A percentile compares a stretch with the other conserved stretches of the same genome.
Evolutionary conservation across 37 sponge, comb jelly and placozoan species (phyloP).

Genomic region (Halisarca cf. caerulea): DNA sequence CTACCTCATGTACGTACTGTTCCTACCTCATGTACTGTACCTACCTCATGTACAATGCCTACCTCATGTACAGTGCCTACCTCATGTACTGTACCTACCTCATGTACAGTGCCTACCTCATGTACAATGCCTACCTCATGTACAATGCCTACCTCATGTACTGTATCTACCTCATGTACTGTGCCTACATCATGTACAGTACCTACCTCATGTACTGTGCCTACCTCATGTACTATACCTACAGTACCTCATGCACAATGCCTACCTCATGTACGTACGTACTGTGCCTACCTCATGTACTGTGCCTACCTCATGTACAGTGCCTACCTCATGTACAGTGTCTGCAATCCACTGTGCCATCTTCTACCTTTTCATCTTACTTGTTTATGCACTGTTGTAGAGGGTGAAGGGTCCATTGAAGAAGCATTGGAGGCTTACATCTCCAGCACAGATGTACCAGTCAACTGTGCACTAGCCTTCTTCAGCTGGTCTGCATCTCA

Average conservation of each 20-base stretch:
- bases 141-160: no score
- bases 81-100: background rate
- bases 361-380: background rate
- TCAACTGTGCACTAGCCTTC: no score
- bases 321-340: background rate
- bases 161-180: no score
- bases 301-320: background rate
- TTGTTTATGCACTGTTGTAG: background rate
- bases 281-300: background rate
- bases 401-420: no score
- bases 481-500: no score
- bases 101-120: no score
- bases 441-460: no score
- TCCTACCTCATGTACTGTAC: background rate
- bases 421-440: no score
- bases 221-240: background rate
- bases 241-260: background rate
- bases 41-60: background rate
- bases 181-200: no score
- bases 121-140: no score
- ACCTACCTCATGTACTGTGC: no score
- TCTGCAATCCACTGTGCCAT: background rate
- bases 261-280: background rate
- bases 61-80: background rate
- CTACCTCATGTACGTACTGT: background rate